A percentile compares a stretch with the other conserved stretches of the same genome.
These are phyloP conservation scores for Ommatoiulus sabulosus DNA, from an alignment of 2,888 invertebrate genomes.

Conservation along the genomic window DNA sequence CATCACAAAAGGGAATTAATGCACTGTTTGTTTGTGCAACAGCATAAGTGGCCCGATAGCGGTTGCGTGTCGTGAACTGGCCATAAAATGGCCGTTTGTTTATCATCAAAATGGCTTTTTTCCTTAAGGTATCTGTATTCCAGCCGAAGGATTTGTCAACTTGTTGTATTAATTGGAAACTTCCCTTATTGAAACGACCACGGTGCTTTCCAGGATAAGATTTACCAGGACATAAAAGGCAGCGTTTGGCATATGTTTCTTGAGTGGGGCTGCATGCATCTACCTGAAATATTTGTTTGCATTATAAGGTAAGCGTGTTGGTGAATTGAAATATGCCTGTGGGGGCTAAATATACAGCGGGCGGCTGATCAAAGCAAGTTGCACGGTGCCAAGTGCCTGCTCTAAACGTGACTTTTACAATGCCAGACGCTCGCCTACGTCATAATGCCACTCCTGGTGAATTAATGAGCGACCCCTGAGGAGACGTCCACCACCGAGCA, in stretches of 20 bases:
- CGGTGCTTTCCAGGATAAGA: not conserved
- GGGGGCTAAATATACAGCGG: not conserved
- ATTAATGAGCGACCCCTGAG: constrained; percentile 52
- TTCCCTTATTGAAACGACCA: constrained; percentile 8
- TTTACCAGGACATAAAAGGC: not conserved
- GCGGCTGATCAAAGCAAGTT: constrained; percentile 42
- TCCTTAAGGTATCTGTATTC: not conserved
- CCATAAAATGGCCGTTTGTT: not conserved
- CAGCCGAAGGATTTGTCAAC: not conserved
- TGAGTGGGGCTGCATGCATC: not conserved
- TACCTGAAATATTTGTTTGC: constrained; percentile 17
- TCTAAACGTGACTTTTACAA: constrained; percentile 52
- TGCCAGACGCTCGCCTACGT: constrained; percentile 12
- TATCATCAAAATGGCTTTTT: not conserved
- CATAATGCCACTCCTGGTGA: constrained; percentile 47
- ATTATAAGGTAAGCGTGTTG: not conserved
- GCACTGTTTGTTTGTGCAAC: not conserved
- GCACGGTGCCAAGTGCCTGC: constrained; percentile 42
- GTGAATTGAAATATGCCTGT: constrained; percentile 3
- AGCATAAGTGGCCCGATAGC: not conserved
- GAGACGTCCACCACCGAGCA: constrained; percentile 8
- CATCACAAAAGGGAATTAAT: constrained; percentile 13
- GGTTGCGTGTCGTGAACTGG: not conserved
- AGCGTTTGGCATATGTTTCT: not conserved
- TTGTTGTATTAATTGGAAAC: not conserved